Percentiles rank a stretch among this genome's conserved stretches.
Conservation (phyloP, 2,113 vertebrate species). For the Odobenus rosmarus region DNA sequence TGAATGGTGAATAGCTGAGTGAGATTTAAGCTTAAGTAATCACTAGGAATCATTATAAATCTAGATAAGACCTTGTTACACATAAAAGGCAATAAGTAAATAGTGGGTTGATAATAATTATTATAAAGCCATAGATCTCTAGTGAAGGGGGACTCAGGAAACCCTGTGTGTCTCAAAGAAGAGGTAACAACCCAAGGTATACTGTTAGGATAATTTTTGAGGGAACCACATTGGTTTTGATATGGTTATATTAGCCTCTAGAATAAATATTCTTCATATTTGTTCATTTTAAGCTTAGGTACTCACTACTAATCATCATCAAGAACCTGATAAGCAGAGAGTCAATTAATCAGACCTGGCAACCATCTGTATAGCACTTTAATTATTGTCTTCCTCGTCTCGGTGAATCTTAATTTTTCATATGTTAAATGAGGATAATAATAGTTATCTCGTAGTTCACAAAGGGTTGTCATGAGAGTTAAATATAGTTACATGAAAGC, state of each 20-base stretch:
- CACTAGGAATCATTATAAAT: background rate
- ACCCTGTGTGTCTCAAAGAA: background rate
- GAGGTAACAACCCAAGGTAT: background rate
- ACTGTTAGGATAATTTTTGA: background rate
- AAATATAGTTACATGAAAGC: background rate
- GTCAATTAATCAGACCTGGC: background rate
- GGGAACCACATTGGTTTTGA: background rate
- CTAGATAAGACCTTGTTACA: background rate
- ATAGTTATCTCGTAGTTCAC: background rate
- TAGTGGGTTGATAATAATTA: background rate
- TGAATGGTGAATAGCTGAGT: fast-evolving
- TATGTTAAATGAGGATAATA: background rate
- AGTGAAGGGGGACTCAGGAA: background rate
- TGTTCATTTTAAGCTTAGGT: background rate
- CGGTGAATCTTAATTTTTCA: background rate
- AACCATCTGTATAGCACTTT: background rate
- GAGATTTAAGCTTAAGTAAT: background rate
- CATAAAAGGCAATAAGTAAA: background rate
- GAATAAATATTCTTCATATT: background rate
- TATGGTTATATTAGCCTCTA: background rate
- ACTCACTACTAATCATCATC: background rate
- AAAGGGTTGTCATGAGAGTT: background rate
- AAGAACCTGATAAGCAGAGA: background rate
- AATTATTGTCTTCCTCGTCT: background rate
- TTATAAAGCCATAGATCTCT: background rate